phyloP scores from a whole-genome alignment of 1,140 invertebrate species.

The Stegodyphus mimosarum region DNA sequence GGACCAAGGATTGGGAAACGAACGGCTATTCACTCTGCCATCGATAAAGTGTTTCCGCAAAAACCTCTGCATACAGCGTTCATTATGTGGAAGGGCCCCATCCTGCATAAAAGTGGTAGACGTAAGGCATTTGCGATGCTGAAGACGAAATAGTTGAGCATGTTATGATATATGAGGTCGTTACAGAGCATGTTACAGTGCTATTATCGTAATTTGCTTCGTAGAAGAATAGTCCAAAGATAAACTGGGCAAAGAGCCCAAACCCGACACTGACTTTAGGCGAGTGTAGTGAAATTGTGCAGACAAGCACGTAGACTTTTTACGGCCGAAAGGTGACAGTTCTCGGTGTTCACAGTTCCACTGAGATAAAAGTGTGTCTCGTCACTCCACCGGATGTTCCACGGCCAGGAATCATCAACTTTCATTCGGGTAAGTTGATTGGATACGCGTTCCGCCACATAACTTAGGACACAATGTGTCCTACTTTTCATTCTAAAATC shows the following conservation, averaged over 20 bases:
- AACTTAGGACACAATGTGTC: too few species aligned
- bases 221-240: not conserved
- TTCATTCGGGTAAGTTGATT: too few species aligned
- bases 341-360: not conserved
- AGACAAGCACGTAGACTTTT: not conserved
- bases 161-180: not conserved
- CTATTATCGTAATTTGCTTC: not conserved
- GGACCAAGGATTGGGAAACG: not conserved
- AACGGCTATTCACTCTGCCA: too few species aligned
- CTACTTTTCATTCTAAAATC: too few species aligned
- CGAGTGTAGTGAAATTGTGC: not conserved
- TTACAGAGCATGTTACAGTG: not conserved
- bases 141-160: not conserved
- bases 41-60: not conserved
- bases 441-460: too few species aligned
- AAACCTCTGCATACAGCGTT: not conserved
- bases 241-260: not conserved
- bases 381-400: not conserved
- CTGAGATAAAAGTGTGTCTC: not conserved
- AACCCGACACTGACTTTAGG: not conserved
- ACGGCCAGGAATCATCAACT: not conserved
- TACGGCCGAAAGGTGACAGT: not conserved
- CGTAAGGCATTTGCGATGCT: not conserved
- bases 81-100: not conserved
- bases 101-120: not conserved